Conservation (phyloP, 2,888 invertebrate species). For the Artemia sp. region DNA sequence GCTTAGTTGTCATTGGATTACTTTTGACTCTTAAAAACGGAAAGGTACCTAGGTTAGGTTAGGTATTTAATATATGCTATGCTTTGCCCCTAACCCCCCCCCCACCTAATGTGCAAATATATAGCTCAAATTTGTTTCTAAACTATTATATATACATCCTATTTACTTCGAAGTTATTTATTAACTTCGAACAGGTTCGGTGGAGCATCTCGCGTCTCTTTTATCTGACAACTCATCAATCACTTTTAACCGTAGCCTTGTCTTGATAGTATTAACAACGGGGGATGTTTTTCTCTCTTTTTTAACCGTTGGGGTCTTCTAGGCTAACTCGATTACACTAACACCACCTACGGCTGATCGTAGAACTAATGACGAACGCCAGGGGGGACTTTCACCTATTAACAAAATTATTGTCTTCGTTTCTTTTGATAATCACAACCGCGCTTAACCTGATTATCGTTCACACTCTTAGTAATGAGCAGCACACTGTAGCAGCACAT, state of each 20-base stretch:
- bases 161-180: too few species aligned
- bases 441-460: constrained; percentile 15
- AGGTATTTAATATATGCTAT: too few species aligned
- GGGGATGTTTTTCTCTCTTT: background rate
- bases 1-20: too few species aligned
- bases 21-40: too few species aligned
- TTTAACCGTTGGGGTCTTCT: background rate
- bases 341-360: constrained; percentile 12
- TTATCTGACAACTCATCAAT: constrained; percentile 8
- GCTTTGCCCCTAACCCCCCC: too few species aligned
- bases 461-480: constrained; percentile 13
- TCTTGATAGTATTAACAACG: background rate
- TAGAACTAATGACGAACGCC: constrained; percentile 11
- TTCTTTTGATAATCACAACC: constrained; percentile 14
- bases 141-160: too few species aligned
- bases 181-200: background rate
- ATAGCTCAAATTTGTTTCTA: too few species aligned
- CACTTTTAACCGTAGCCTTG: constrained; percentile 4
- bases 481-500: too few species aligned
- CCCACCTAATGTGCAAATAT: too few species aligned
- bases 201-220: background rate
- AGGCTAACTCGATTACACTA: constrained; percentile 11
- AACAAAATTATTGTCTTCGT: constrained; percentile 9
- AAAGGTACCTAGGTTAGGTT: too few species aligned
- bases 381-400: constrained; percentile 8